Evolutionary conservation across 2,113 vertebrate species (phyloP), one percentile per base, ranked within the genome.

Genomic region (Phylloscopus trochilus): DNA sequence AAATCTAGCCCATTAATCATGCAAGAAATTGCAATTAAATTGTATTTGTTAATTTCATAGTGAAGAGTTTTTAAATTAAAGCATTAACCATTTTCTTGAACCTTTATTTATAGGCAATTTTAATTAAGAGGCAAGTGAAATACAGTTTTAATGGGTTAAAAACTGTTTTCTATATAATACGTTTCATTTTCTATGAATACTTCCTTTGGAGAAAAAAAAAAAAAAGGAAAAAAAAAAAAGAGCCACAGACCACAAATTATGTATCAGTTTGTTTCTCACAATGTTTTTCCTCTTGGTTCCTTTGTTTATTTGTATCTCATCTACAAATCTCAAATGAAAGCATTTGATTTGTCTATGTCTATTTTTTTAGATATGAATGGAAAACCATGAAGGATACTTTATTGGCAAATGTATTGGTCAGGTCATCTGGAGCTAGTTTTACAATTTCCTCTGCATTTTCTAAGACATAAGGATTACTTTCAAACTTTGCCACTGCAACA

Each of bases 1-100:
- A 96, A 97, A 97, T 96, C 94, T 94, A 94, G 35, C 70, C 96
- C 97, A 95, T 96, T 97, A 97, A 97, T 97, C 97, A 97, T 96
- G 89, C 93, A 97, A 97, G 89, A 95, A 92, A 91, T 93, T 90
- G 76, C 81, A 96, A 97, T 97, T 97, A 96, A 94, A 88, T 91
- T 94, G 47, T 91, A 90, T 97, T 96, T 96, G 80, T 95, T 97
- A 97, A 97, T 95, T 97, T 96, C 63, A 83, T 92, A 82, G 75
- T 84, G 82, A 87, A 92, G 88, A 79, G 47, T 68, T 96, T 96
- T 92, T 51, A 96, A 94, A 97, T 96, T 87, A 96, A 94, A 93
- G 52, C 28, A 58, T 96, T 96, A 97, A 94, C 92, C 55, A 62
- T 92, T 96, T 96, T 64, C 66, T 83, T 63, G 49, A 95, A 59